Conservation (phyloP, 2,888 invertebrate genomes). For the Pycnomerus fuliginosus region DNA sequence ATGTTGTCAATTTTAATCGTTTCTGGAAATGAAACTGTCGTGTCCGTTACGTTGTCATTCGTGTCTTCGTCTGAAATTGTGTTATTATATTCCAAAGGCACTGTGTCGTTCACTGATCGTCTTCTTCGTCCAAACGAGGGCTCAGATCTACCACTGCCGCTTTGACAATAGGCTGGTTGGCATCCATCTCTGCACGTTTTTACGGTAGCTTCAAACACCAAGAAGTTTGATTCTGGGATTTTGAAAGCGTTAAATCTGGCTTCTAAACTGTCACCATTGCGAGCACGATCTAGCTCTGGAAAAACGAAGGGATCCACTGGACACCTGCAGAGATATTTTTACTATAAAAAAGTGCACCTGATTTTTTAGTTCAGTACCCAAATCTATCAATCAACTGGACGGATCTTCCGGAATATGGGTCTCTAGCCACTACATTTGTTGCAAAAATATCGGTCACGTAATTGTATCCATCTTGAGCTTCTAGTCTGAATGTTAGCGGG, state of each 20-base stretch:
- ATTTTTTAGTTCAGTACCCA: slow-evolving; percentile 62
- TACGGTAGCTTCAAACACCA: slow-evolving; percentile 91
- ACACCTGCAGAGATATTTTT: slow-evolving; percentile 71
- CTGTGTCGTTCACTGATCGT: slow-evolving; percentile 54
- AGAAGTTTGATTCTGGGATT: slow-evolving; percentile 90
- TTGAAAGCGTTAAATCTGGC: slow-evolving; percentile 93
- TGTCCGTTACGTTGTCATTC: slow-evolving; percentile 36
- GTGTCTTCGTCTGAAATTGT: slow-evolving; percentile 27
- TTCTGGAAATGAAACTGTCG: slow-evolving; percentile 49
- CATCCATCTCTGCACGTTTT: slow-evolving; percentile 86
- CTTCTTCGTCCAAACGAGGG: slow-evolving; percentile 78
- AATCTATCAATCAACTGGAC: slow-evolving; percentile 87
- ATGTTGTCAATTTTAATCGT: slow-evolving; percentile 50
- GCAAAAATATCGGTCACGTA: slow-evolving; percentile 89
- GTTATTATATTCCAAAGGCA: slow-evolving; percentile 32
- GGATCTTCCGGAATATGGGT: slow-evolving; percentile 88
- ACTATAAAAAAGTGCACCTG: no score
- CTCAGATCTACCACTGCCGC: slow-evolving; percentile 72
- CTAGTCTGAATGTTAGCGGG: slow-evolving; percentile 83
- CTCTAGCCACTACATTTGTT: slow-evolving; percentile 87
- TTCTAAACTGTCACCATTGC: slow-evolving; percentile 84
- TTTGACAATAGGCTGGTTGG: slow-evolving; percentile 85
- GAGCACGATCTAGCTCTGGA: slow-evolving; percentile 82
- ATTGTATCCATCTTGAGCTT: slow-evolving; percentile 86
- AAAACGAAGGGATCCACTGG: slow-evolving; percentile 91